Evolutionary conservation across 2,888 invertebrate species (phyloP).

Genomic region (Tenthredo mesomela): DNA sequence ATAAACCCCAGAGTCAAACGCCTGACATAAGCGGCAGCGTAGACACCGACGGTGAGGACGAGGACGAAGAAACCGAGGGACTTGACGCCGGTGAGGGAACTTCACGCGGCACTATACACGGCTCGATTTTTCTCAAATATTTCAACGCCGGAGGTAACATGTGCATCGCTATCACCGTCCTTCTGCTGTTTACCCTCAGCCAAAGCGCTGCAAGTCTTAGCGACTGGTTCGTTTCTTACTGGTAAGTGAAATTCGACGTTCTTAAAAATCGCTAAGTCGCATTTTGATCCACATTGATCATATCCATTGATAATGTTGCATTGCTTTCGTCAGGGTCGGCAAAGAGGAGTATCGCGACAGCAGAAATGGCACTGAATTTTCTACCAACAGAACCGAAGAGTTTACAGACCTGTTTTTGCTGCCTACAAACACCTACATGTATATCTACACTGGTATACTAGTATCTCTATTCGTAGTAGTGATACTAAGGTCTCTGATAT

Average conservation of each 20-base stretch:
- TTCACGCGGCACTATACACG: conserved; percentile 77
- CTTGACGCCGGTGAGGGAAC: conserved; percentile 75
- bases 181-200: conserved; percentile 80
- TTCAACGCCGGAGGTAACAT: conserved; percentile 80
- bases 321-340: conserved; percentile 80
- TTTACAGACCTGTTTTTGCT: conserved; percentile 58
- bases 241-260: conserved; percentile 78
- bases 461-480: conserved; percentile 72
- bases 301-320: too few species aligned
- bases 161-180: conserved; percentile 76
- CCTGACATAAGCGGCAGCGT: conserved; percentile 68
- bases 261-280: too few species aligned
- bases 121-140: conserved; percentile 78
- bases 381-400: neutral
- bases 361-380: neutral
- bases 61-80: conserved; percentile 66
- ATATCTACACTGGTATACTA: conserved; percentile 83
- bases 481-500: conserved; percentile 78
- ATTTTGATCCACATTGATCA: too few species aligned
- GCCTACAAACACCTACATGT: conserved; percentile 79
- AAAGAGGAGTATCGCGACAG: conserved; percentile 76
- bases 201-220: conserved; percentile 83
- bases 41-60: conserved; percentile 69
- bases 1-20: conserved; percentile 69
- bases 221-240: conserved; percentile 87